These are phyloP conservation scores for Columba janthina DNA, from an alignment of 2,113 vertebrate species.

Conservation along the genomic window DNA sequence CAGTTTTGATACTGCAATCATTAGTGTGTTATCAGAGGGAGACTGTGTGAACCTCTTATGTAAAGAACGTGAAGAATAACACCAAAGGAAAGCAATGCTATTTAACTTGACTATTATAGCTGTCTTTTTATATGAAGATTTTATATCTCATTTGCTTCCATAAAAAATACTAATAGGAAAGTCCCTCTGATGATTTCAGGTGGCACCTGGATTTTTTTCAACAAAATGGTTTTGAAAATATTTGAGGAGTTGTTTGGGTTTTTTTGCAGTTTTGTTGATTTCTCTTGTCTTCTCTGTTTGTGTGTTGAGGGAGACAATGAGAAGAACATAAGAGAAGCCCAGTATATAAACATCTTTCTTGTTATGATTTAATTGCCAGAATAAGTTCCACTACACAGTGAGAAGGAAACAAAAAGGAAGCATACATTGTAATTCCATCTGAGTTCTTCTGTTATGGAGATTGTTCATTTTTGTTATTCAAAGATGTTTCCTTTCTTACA, in stretches of 20 bases:
- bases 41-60: neutral
- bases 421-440: neutral
- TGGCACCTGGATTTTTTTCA: neutral
- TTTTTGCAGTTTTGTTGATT: neutral
- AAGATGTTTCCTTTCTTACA: neutral
- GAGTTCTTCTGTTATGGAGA: neutral
- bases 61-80: neutral
- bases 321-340: neutral
- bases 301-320: neutral
- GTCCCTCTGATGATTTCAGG: neutral
- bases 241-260: neutral
- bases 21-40: neutral
- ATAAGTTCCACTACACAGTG: neutral
- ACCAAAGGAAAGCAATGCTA: neutral
- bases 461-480: neutral
- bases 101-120: neutral
- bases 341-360: neutral
- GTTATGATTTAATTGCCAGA: neutral
- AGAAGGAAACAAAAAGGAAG: neutral
- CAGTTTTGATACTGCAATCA: neutral
- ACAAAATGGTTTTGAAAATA: neutral
- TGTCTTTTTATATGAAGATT: neutral
- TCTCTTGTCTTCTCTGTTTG: neutral
- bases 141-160: neutral
- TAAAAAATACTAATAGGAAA: neutral